A percentile compares a stretch with the other conserved stretches of the same genome.
These are phyloP conservation scores for Polymixis lichenea DNA, from an alignment of 2,888 invertebrate species.

Conservation along the genomic window DNA sequence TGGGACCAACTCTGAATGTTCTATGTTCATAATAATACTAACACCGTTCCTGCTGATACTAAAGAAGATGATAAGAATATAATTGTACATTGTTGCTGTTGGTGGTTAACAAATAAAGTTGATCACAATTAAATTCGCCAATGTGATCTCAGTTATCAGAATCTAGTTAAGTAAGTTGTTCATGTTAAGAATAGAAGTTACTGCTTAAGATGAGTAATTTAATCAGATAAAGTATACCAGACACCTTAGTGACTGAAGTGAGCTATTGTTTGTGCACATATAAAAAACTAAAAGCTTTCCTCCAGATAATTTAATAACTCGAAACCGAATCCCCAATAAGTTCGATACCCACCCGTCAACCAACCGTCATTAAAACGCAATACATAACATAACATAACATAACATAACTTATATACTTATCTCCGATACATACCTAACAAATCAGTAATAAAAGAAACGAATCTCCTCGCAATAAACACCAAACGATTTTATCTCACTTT, in stretches of 20 bases:
- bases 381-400: constrained; percentile 64
- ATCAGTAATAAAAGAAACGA: constrained; percentile 72
- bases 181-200: too few relatives aligned
- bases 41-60: too few relatives aligned
- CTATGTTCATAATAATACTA: too few relatives aligned
- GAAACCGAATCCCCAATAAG: constrained; percentile 52
- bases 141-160: neutral
- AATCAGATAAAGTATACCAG: neutral
- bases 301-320: constrained; percentile 31
- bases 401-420: constrained; percentile 61
- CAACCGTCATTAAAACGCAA: constrained; percentile 58
- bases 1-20: too few relatives aligned
- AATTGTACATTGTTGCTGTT: too few relatives aligned
- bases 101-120: too few relatives aligned
- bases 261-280: neutral
- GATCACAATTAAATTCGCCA: neutral
- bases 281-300: constrained; percentile 25
- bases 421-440: constrained; percentile 59
- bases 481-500: constrained; percentile 82
- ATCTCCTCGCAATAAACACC: constrained; percentile 78
- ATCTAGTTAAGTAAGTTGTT: neutral
- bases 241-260: neutral
- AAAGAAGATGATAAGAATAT: neutral
- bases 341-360: constrained; percentile 51
- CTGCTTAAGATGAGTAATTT: neutral